phyloP scores from a whole-genome alignment of 2,113 vertebrate species.

The Clarias magur region DNA sequence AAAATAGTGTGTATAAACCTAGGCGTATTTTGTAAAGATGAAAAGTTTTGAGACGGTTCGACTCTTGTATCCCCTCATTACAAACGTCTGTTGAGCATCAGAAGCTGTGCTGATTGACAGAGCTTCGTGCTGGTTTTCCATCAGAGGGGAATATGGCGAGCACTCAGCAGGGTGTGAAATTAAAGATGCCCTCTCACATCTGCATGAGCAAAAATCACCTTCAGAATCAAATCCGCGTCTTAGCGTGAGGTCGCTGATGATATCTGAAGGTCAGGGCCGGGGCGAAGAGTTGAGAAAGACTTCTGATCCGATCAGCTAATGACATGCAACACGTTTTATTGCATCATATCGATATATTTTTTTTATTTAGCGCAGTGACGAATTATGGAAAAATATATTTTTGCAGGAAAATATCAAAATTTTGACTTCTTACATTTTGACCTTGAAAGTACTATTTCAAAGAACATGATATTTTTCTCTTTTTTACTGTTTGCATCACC shows the following conservation, averaged over 20 bases:
- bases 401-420: not conserved
- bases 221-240: constrained; percentile 36
- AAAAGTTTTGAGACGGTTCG: constrained; percentile 22
- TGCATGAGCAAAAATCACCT: constrained; percentile 50
- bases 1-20: not conserved
- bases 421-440: not conserved
- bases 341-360: no score
- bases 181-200: constrained; percentile 57
- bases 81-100: constrained; percentile 37
- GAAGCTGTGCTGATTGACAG: constrained; percentile 44
- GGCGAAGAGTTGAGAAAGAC: not conserved
- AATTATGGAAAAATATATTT: not conserved
- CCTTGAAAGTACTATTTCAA: not conserved
- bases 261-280: constrained; percentile 48
- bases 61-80: not conserved
- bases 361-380: not conserved
- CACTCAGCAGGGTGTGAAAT: constrained; percentile 74
- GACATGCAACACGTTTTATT: not conserved
- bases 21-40: constrained; percentile 20
- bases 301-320: not conserved
- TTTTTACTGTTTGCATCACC: not conserved
- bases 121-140: constrained; percentile 43
- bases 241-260: constrained; percentile 46
- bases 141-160: constrained; percentile 44
- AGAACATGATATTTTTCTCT: not conserved